These are phyloP conservation scores for Graphium colonna DNA, from an alignment of 2,888 invertebrate genomes.

Conservation along the genomic window DNA sequence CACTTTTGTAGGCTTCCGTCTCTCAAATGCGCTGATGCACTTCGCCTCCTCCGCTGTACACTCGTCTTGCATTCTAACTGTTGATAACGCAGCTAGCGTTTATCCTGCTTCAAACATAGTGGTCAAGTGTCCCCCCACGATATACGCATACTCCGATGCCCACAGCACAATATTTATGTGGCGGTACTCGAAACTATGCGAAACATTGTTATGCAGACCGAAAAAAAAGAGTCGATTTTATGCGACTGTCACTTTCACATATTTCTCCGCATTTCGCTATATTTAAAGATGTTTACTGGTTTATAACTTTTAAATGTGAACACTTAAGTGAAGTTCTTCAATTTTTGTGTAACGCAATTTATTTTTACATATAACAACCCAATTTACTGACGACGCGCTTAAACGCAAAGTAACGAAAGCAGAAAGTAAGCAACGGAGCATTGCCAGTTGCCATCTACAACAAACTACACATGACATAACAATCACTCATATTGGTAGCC, in stretches of 20 bases:
- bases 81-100: constrained; percentile 38
- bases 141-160: constrained; percentile 46
- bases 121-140: constrained; percentile 57
- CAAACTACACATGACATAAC: constrained; percentile 61
- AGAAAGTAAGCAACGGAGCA: constrained; percentile 59
- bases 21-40: constrained; percentile 59
- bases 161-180: constrained; percentile 50
- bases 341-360: constrained; percentile 40
- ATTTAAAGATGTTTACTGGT: constrained; percentile 43
- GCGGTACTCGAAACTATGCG: constrained; percentile 63
- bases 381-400: constrained; percentile 67
- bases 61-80: constrained; percentile 77
- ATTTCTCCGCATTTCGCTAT: constrained; percentile 50
- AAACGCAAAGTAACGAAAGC: constrained; percentile 65
- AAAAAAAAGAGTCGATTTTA: constrained; percentile 57
- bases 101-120: constrained; percentile 75
- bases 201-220: constrained; percentile 61
- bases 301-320: constrained; percentile 43
- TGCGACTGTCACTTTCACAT: constrained; percentile 72
- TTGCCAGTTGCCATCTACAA: constrained; percentile 36
- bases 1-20: constrained; percentile 74
- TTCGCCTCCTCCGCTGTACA: constrained; percentile 55
- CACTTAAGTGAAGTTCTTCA: constrained; percentile 50
- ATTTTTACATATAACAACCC: constrained; percentile 56
- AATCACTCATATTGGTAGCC: constrained; percentile 49